phyloP scores from a whole-genome alignment of 1,140 invertebrate genomes.

The Pissodes strobi region DNA sequence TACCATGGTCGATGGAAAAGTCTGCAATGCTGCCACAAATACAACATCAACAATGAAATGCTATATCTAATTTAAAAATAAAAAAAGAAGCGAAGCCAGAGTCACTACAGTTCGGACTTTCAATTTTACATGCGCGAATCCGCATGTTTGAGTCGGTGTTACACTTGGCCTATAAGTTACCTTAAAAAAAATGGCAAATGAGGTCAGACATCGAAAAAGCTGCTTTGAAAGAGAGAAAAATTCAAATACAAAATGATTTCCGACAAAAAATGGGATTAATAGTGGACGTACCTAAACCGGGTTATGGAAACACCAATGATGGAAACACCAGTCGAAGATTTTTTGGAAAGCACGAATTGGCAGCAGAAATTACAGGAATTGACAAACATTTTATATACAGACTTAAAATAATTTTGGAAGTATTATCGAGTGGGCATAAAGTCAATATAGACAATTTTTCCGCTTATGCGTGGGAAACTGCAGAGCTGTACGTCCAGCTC shows the following conservation, averaged over 20 bases:
- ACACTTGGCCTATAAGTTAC: too few relatives aligned
- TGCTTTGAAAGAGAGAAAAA: constrained; percentile 42
- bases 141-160: constrained; percentile 53
- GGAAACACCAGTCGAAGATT: constrained; percentile 53
- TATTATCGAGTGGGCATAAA: constrained; percentile 42
- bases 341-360: constrained; percentile 44
- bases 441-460: constrained; percentile 44
- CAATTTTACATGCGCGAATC: constrained; percentile 51
- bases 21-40: too few relatives aligned
- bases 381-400: constrained; percentile 34
- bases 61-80: constrained; percentile 50
- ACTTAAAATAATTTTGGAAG: constrained; percentile 40
- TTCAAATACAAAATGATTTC: constrained; percentile 49
- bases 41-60: too few relatives aligned
- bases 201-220: constrained; percentile 38
- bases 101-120: constrained; percentile 41
- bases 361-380: constrained; percentile 46
- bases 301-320: constrained; percentile 52
- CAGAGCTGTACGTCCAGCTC: constrained; percentile 42
- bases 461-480: constrained; percentile 27
- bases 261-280: constrained; percentile 42
- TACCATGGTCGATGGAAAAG: constrained; percentile 56
- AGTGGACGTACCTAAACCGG: constrained; percentile 52
- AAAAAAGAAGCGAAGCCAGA: constrained; percentile 36
- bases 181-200: too few relatives aligned